phyloP scores from a whole-genome alignment of 2,113 vertebrate genomes.

The Sialia sialis region DNA sequence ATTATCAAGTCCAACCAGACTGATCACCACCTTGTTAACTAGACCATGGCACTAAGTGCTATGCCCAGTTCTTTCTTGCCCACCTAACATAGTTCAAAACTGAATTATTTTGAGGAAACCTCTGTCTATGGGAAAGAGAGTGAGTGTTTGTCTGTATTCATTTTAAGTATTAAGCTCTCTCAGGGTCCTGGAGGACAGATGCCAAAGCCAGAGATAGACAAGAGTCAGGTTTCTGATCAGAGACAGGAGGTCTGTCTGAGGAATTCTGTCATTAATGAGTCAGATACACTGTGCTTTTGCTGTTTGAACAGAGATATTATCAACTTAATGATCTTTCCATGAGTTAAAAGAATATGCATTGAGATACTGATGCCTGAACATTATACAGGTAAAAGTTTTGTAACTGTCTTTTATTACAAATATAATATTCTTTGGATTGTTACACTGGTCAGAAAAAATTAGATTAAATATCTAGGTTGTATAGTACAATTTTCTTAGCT shows the following conservation, averaged over 20 bases:
- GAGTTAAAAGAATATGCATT: neutral
- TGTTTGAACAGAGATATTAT: neutral
- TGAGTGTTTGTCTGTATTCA: neutral
- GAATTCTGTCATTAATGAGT: neutral
- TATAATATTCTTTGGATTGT: neutral
- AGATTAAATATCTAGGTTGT: neutral
- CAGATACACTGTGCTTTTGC: neutral
- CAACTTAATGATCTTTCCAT: neutral
- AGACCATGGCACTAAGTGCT: neutral
- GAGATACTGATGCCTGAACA: neutral
- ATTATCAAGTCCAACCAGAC: neutral
- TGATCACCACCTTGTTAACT: neutral
- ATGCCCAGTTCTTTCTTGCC: neutral
- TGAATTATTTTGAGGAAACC: neutral
- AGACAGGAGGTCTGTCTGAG: neutral
- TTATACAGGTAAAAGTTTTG: neutral
- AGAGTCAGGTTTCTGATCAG: neutral
- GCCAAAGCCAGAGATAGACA: neutral
- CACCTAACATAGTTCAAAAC: neutral
- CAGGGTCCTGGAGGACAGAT: neutral
- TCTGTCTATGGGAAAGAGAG: neutral
- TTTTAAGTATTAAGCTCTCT: neutral
- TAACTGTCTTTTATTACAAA: neutral
- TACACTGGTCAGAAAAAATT: neutral
- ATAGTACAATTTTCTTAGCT: neutral